Evolutionary conservation across 2,888 invertebrate species (phyloP), one percentile per base, ranked within the genome.

Genomic region (Papilio demoleus): DNA sequence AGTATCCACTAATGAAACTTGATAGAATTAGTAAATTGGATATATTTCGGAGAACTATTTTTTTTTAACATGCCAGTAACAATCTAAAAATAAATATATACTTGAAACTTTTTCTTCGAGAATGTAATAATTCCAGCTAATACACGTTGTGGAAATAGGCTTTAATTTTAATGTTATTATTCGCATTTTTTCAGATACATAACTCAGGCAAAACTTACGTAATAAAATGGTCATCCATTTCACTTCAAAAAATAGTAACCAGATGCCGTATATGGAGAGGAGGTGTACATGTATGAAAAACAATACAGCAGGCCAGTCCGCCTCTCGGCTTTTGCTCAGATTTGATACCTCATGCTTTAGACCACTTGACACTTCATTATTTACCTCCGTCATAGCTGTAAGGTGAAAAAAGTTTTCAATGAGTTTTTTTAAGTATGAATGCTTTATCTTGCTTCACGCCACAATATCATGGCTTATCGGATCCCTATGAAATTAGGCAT

Each of bases 261-360:
- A 94, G 12, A 95, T 70, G 17, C 95, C 95, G 77, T 95, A 95
- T 0, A 95, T 61, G 0, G 95, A 95, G 1, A 96, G 90, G 1
- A 95, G 90, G 76, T 96, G 95, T 4, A 97, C 84, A 83, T 97
- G 96, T 69, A 97, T 94, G 80, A 95, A 95, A 82, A 95, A 94
- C 0, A 97, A 90, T 0, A 97, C 96, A 17, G 93, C 90, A 0
- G 95, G 93, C 97, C 97, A 97, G 78, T 95, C 91, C 0, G 94
- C 94, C 71, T 96, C 96, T 17, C 95, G 89, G 73, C 93, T 93
- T 70, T 79, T 84, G 75, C 85, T 85, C 11, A 85, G 79, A 34
- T 68, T 69, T 6, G 70, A 38, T 19, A 65, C 47, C 11, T 67
- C 68, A 5, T 73, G 70, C 11, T 40, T 47, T 9, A 19, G 17